These are phyloP conservation scores for Lycaena phlaeas DNA, from an alignment of 2,888 invertebrate genomes.

Conservation along the genomic window DNA sequence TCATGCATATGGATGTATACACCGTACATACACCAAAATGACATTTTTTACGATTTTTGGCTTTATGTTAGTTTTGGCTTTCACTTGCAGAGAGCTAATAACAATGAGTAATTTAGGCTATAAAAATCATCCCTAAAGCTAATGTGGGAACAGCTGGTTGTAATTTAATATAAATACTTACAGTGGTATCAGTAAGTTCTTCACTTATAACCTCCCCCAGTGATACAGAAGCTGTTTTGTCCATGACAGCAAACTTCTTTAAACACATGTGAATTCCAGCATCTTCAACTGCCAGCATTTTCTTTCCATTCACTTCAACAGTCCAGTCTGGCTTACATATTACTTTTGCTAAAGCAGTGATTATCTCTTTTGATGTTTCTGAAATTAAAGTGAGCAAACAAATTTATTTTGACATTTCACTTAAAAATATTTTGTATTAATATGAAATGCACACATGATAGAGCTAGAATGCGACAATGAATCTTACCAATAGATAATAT, in stretches of 20 bases:
- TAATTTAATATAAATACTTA: too few species aligned
- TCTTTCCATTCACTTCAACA: constrained; percentile 57
- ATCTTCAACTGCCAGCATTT: constrained; percentile 77
- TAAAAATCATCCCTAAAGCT: too few species aligned
- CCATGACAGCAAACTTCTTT: constrained; percentile 81
- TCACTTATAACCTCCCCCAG: constrained; percentile 74
- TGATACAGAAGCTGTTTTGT: constrained; percentile 66
- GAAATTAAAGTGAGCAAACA: constrained; percentile 19
- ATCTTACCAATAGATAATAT: constrained; percentile 76
- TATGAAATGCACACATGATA: too few species aligned
- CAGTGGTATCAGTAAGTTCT: constrained; percentile 67
- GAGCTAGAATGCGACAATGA: too few species aligned
- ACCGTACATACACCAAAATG: too few species aligned
- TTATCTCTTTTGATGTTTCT: constrained; percentile 50
- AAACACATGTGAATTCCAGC: constrained; percentile 83
- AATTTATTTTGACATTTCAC: too few species aligned
- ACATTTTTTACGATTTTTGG: too few species aligned
- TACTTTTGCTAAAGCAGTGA: constrained; percentile 40
- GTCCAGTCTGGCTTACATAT: constrained; percentile 68
- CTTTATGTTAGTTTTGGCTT: too few species aligned
- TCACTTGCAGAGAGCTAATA: too few species aligned
- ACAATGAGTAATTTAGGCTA: too few species aligned
- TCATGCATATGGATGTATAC: too few species aligned
- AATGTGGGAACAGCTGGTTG: too few species aligned
- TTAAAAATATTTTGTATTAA: constrained; percentile 6